phyloP scores from a whole-genome alignment of 1,140 invertebrate species.

The Vanessa tameamea region DNA sequence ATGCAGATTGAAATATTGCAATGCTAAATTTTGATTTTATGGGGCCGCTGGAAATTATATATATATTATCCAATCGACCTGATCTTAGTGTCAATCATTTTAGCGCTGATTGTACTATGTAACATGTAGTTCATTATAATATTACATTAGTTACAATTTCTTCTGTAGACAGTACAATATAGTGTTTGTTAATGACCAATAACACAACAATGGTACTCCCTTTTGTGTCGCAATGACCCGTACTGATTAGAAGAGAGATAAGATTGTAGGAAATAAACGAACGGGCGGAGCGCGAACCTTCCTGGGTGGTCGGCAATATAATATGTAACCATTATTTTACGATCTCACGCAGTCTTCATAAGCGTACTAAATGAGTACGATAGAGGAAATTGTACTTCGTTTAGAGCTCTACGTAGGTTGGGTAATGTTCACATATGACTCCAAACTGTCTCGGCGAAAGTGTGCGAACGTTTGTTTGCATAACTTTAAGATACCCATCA shows the following conservation, averaged over 20 bases:
- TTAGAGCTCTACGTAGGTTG: conserved; percentile 27
- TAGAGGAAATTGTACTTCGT: conserved; percentile 31
- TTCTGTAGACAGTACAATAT: conserved; percentile 1
- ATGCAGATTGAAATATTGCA: background rate
- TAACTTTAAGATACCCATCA: conserved; percentile 70
- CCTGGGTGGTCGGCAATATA: conserved; percentile 59
- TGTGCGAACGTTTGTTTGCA: conserved; percentile 63
- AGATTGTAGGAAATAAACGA: conserved; percentile 66
- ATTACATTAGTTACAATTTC: background rate
- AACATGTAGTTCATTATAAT: background rate
- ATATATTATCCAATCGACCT: too few species aligned
- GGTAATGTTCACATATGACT: conserved; percentile 43
- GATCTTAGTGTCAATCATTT: too few species aligned
- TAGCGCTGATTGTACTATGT: background rate
- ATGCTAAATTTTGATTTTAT: too few species aligned
- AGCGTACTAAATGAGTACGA: conserved; percentile 29
- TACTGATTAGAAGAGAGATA: conserved; percentile 64
- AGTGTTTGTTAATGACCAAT: conserved; percentile 41
- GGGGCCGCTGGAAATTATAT: too few species aligned
- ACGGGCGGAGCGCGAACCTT: conserved; percentile 53
- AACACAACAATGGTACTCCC: conserved; percentile 48
- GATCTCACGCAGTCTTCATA: conserved; percentile 36
- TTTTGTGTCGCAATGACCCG: conserved; percentile 52
- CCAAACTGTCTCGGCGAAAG: conserved; percentile 72
- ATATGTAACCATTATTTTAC: conserved; percentile 50